phyloP scores from a whole-genome alignment of 2,888 invertebrate species.

The Zele albiditarsus region DNA sequence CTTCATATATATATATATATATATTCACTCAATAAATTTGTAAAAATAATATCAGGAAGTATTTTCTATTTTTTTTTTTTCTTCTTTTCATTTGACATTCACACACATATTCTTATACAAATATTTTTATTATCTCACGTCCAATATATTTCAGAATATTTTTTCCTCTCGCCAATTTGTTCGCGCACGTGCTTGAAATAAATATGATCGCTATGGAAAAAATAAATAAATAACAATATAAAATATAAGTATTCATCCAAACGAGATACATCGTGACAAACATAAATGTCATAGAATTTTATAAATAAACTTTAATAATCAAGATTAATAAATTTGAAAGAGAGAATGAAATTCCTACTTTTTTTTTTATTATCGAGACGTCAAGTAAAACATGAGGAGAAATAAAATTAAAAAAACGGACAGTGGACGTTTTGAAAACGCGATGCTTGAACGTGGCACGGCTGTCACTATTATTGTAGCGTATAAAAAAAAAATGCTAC shows the following conservation, averaged over 20 bases:
- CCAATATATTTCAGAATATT: constrained; percentile 15
- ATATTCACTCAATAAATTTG: constrained; percentile 11
- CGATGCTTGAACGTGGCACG: neutral
- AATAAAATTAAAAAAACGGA: neutral
- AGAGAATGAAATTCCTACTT: neutral
- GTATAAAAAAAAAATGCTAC: constrained; percentile 10
- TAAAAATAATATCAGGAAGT: neutral
- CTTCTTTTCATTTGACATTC: neutral
- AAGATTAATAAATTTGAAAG: neutral
- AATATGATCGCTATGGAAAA: neutral
- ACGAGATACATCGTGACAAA: constrained; percentile 41
- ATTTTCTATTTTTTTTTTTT: neutral
- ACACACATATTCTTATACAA: neutral
- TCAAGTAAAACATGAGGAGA: neutral
- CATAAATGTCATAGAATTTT: constrained; percentile 6
- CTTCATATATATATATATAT: neutral
- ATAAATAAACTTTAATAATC: constrained; percentile 9
- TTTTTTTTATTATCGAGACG: constrained; percentile 1
- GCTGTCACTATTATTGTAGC: neutral
- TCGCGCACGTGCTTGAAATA: constrained; percentile 51
- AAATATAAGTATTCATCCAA: constrained; percentile 40
- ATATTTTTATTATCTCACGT: constrained; percentile 17
- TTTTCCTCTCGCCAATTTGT: constrained; percentile 52
- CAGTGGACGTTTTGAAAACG: constrained; percentile 1
- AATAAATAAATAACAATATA: too few species aligned